Conservation (phyloP, 2,888 invertebrate genomes). For the Hypercompe scribonia region DNA sequence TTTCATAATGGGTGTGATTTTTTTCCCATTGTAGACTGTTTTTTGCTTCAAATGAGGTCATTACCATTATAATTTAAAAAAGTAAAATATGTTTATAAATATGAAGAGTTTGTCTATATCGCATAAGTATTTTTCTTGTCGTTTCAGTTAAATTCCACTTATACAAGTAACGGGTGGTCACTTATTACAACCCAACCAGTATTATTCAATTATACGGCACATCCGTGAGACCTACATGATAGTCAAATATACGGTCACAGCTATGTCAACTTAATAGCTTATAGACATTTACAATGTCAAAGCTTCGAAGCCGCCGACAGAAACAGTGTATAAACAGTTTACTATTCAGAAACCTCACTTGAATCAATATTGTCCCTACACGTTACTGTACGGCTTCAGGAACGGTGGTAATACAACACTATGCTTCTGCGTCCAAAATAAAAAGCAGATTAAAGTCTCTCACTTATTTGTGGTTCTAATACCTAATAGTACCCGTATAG, state of each 20-base stretch:
- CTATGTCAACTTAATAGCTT: slow-evolving; percentile 54
- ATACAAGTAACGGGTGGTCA: not conserved
- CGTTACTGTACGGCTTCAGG: slow-evolving; percentile 72
- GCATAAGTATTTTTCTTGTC: not conserved
- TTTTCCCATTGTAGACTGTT: not conserved
- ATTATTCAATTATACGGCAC: slow-evolving; percentile 7
- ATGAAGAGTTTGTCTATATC: not conserved
- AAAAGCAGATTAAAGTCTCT: slow-evolving; percentile 20
- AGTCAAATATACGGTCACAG: slow-evolving; percentile 30
- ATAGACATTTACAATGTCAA: slow-evolving; percentile 40
- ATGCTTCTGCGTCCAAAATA: slow-evolving; percentile 26
- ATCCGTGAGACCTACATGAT: slow-evolving; percentile 13
- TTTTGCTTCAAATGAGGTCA: slow-evolving; percentile 4
- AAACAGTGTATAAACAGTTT: slow-evolving; percentile 23
- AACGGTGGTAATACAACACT: slow-evolving; percentile 63
- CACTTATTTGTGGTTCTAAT: slow-evolving; percentile 4
- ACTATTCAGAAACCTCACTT: slow-evolving; percentile 69
- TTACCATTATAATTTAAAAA: not conserved
- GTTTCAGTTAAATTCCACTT: not conserved
- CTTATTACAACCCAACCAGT: not conserved
- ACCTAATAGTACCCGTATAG: slow-evolving; percentile 14
- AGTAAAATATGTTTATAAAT: not conserved
- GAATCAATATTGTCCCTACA: slow-evolving; percentile 75
- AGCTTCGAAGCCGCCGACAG: slow-evolving; percentile 49
- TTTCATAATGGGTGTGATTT: slow-evolving; percentile 11